These are phyloP conservation scores for Anolis sagrei DNA, from an alignment of 2,113 vertebrate genomes.

Conservation along the genomic window DNA sequence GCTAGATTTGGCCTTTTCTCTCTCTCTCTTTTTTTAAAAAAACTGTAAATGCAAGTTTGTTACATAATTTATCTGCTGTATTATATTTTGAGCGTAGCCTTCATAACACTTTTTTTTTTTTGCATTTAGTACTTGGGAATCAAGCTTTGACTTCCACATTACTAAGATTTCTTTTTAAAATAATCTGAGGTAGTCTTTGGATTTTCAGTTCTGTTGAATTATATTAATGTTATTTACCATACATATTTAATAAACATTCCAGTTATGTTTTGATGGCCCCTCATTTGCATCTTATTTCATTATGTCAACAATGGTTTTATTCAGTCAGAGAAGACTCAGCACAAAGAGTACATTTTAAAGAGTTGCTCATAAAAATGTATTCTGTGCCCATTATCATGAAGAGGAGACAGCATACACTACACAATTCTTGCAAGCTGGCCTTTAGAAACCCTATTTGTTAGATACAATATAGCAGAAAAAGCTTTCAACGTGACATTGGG, in stretches of 20 bases:
- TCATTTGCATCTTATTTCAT: slow-evolving; percentile 37
- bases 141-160: slow-evolving; percentile 20
- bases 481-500: neutral
- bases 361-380: slow-evolving; percentile 51
- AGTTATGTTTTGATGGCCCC: slow-evolving; percentile 63
- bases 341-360: slow-evolving; percentile 59
- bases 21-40: no score
- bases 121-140: neutral
- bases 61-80: no score
- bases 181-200: neutral
- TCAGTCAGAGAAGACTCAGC: slow-evolving; percentile 46
- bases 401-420: slow-evolving; percentile 26
- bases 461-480: neutral
- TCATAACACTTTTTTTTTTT: neutral
- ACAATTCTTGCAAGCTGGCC: neutral
- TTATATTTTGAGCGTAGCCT: neutral
- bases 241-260: slow-evolving; percentile 69
- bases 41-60: neutral
- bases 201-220: slow-evolving; percentile 40
- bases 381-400: slow-evolving; percentile 46
- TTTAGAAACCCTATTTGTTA: neutral
- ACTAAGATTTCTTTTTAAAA: slow-evolving; percentile 24
- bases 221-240: slow-evolving; percentile 63
- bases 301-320: slow-evolving; percentile 66
- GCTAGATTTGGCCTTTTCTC: neutral